Evolutionary conservation across 2,113 vertebrate species (phyloP).

Genomic region (Anhinga anhinga): DNA sequence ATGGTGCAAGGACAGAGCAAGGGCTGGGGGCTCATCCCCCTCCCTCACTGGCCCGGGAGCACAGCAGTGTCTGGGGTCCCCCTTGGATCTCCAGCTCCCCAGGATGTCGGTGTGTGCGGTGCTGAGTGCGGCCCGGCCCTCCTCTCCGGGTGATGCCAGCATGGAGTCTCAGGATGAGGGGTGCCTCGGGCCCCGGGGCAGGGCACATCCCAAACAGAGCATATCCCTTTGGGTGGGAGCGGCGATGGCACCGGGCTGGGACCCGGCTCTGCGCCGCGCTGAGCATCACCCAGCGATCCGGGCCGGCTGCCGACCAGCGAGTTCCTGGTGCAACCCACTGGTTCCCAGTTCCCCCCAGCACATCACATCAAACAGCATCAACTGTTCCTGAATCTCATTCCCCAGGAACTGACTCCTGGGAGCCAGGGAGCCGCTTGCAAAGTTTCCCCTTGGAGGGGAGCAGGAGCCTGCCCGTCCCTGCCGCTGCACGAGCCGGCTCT

Average conservation of each 20-base stretch:
- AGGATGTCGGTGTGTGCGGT: fast-evolving
- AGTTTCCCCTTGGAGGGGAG: neutral
- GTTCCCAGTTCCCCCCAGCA: neutral
- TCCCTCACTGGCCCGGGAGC: fast-evolving
- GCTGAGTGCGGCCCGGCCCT: fast-evolving
- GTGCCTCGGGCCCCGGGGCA: neutral
- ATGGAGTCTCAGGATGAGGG: fast-evolving
- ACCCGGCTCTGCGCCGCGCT: neutral
- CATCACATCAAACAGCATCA: neutral
- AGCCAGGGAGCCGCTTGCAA: neutral
- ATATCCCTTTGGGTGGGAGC: neutral
- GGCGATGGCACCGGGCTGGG: neutral
- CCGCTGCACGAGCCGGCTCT: fast-evolving
- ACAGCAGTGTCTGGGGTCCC: neutral
- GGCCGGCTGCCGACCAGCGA: fast-evolving
- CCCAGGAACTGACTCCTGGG: neutral
- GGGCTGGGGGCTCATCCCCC: neutral
- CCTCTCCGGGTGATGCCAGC: neutral
- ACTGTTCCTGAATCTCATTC: neutral
- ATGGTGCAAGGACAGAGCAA: neutral
- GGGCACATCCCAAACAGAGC: neutral
- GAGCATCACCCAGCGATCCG: fast-evolving
- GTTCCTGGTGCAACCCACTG: neutral
- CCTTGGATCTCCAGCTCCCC: neutral
- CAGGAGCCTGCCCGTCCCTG: neutral